Conservation (phyloP, 2,797 vertebrate genomes). For the Lates japonicus region DNA sequence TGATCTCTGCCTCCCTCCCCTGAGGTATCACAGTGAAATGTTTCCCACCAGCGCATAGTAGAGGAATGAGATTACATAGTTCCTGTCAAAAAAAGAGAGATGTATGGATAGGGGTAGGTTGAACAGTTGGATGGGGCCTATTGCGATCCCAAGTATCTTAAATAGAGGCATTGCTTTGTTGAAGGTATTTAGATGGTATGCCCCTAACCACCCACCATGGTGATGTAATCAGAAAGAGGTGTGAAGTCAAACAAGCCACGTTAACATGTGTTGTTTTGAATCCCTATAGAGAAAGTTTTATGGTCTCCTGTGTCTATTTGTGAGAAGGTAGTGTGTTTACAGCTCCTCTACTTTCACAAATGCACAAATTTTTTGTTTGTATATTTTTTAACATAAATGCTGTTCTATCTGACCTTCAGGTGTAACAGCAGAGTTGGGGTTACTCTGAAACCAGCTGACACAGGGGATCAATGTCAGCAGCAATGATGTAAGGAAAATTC, state of each 20-base stretch:
- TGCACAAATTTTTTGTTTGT: neutral
- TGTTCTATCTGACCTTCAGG: neutral
- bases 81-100: slow-evolving; percentile 46
- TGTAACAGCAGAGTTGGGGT: neutral
- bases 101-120: slow-evolving; percentile 29
- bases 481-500: no score
- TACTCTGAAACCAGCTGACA: neutral
- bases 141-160: slow-evolving; percentile 29
- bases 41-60: slow-evolving; percentile 35
- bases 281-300: neutral
- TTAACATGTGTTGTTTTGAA: slow-evolving; percentile 32
- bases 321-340: slow-evolving; percentile 36
- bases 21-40: slow-evolving; percentile 30
- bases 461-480: neutral
- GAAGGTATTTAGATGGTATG: slow-evolving; percentile 38
- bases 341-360: neutral
- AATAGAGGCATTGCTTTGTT: slow-evolving; percentile 48
- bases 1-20: neutral
- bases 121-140: slow-evolving; percentile 36
- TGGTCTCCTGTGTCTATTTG: neutral
- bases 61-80: slow-evolving; percentile 57
- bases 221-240: slow-evolving; percentile 59
- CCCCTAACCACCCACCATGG: slow-evolving; percentile 39
- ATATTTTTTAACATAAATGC: neutral
- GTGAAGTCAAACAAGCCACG: slow-evolving; percentile 55